Evolutionary conservation across 92 coral and sea anemone genomes (phyloP).

Genomic region (Diadumene lineata): DNA sequence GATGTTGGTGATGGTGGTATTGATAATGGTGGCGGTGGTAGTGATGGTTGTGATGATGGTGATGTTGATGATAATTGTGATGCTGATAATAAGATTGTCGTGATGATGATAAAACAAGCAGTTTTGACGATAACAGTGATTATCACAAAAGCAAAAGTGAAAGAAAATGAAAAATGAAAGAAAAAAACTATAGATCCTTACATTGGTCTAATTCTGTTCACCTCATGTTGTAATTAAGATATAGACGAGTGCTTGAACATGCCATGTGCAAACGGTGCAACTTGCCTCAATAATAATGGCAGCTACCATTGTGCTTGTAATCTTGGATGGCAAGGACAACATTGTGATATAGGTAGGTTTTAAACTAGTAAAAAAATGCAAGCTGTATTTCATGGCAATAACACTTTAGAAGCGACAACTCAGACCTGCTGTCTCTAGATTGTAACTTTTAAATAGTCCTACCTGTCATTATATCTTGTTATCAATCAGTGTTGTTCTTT

Average conservation of each 20-base stretch:
- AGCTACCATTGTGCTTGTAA: conserved; percentile 9
- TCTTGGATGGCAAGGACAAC: conserved; percentile 9
- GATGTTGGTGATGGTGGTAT: no score
- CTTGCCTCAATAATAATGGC: conserved; percentile 7
- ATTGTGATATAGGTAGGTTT: conserved; percentile 2
- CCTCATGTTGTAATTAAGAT: conserved; percentile 24
- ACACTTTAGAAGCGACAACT: no score
- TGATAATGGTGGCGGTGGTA: no score
- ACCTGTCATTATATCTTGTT: not conserved
- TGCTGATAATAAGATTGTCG: no score
- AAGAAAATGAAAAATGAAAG: not conserved
- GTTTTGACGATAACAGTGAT: not conserved
- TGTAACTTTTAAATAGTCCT: no score
- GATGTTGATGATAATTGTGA: no score
- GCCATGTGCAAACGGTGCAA: conserved; percentile 17
- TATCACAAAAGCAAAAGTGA: not conserved
- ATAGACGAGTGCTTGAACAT: conserved; percentile 11
- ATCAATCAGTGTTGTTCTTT: not conserved
- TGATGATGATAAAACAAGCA: no score
- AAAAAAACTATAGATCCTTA: not conserved
- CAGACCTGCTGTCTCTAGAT: no score
- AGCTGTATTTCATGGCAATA: no score
- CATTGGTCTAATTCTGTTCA: not conserved
- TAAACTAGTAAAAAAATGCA: no score
- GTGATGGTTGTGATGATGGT: no score